These are phyloP conservation scores for Palythoa caribaeorum DNA, from an alignment of 92 coral and sea anemone species.

Conservation along the genomic window DNA sequence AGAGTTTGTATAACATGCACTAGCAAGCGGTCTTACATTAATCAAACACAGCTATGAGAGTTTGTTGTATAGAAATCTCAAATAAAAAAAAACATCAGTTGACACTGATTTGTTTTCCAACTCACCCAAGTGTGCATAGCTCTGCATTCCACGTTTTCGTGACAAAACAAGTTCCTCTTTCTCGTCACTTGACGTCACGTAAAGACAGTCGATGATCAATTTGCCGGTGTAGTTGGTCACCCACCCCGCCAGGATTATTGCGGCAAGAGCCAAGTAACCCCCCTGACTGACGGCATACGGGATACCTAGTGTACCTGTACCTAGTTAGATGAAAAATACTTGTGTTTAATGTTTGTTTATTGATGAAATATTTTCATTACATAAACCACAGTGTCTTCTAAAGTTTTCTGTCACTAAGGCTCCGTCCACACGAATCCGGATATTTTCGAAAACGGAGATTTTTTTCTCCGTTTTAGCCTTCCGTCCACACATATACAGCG, in stretches of 20 bases:
- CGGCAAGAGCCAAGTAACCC: slow-evolving; percentile 90
- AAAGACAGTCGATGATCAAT: slow-evolving; percentile 91
- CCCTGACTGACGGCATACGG: slow-evolving; percentile 99
- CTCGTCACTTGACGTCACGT: slow-evolving; percentile 68
- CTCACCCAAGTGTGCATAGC: slow-evolving; percentile 94
- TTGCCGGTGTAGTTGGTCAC: slow-evolving; percentile 98
- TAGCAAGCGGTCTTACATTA: no score
- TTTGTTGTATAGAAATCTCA: not conserved
- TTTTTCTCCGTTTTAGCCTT: no score
- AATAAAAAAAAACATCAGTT: no score
- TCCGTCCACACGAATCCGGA: no score
- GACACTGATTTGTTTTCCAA: not conserved
- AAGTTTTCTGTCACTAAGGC: no score
- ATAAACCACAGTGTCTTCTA: no score
- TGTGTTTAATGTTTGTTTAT: not conserved
- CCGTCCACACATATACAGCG: no score
- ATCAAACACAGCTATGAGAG: no score
- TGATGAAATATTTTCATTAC: not conserved
- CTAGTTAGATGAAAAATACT: slow-evolving; percentile 32
- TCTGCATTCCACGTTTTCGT: slow-evolving; percentile 78
- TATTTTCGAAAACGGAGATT: no score
- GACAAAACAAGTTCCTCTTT: slow-evolving; percentile 59
- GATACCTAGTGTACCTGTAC: slow-evolving; percentile 97
- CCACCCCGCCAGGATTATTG: slow-evolving; percentile 81
- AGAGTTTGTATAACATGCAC: no score